phyloP scores from a whole-genome alignment of 2,888 invertebrate genomes.

The Drosophila meridiana region DNA sequence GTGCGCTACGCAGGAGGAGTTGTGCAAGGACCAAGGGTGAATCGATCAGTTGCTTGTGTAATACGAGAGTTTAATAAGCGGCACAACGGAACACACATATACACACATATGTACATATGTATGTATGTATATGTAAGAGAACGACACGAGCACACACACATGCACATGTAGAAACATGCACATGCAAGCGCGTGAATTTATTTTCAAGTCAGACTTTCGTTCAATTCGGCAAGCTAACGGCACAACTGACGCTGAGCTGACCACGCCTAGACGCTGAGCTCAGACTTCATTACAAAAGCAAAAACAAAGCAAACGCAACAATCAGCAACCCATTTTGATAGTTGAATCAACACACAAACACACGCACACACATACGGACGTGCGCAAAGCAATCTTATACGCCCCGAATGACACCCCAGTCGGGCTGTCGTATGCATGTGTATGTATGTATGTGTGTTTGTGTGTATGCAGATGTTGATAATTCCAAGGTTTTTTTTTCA shows the following conservation, averaged over 20 bases:
- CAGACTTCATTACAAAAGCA: constrained; percentile 39
- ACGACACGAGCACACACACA: neutral
- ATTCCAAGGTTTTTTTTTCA: constrained; percentile 52
- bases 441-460: constrained; percentile 6
- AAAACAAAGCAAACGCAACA: constrained; percentile 30
- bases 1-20: constrained; percentile 30
- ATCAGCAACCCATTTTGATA: constrained; percentile 56
- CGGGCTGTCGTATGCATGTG: constrained; percentile 11
- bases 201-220: constrained; percentile 4
- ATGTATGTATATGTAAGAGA: neutral
- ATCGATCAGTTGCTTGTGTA: constrained; percentile 11
- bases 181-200: neutral
- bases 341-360: constrained; percentile 41
- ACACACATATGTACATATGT: neutral
- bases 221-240: neutral
- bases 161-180: neutral
- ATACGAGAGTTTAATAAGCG: constrained; percentile 13
- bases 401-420: constrained; percentile 48
- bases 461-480: constrained; percentile 59
- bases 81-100: neutral
- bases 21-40: constrained; percentile 16
- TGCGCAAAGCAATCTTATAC: constrained; percentile 35
- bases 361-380: constrained; percentile 14
- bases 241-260: constrained; percentile 35
- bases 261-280: constrained; percentile 43